Base-by-base conservation (phyloP, 2,797 vertebrate species). In the Sebastiscus albofasciatus region DNA sequence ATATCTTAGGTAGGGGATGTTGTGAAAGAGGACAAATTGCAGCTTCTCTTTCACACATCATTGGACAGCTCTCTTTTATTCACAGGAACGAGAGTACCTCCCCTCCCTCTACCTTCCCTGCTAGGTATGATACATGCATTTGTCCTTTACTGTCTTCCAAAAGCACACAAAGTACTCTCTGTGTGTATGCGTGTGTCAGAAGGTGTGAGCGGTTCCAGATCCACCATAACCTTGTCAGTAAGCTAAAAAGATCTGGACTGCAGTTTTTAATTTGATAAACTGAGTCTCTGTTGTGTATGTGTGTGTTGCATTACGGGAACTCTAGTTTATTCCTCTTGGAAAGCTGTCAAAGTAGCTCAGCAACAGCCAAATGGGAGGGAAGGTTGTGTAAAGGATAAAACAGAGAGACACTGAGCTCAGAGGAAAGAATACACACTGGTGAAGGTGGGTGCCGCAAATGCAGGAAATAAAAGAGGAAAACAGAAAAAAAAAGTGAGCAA, bases 31-130 rank as follows among this genome's bases (percentile, higher is more conserved):
- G 83, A 92, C 84, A 84, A 87, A 89, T 84, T 85, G 88, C 79
- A 87, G 87, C 85, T 88, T 94, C 87, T 92, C 85, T 94, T 94
- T 93, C 85, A 84, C 90, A 92, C 89, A 90, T 89, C 87, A 92
- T 77, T 92, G 92, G 87, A 89, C 77, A 73, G 75, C 72, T 90
- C 77, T 84, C 64, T 84, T 90, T 86, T 86, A 92, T 89, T 90
- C 70, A 90, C 85, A 89, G 81, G 59, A 90, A 86, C 34, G 14
- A 76, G 64, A 81, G 77, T 13, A 39, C 67, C 66, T 64, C 70
- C 61, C 72, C 58, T 67, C 72, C 75, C 76, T 74, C 68, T 67
- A 62, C 72, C 79, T 62, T 61, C 42, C 64, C 81, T 55, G 61
- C 73, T 29, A 79, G 83, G 65, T 87, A 87, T 91, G 91, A 94